A percentile compares a stretch with the other conserved stretches of the same genome.
phyloP scores from a whole-genome alignment of 64 coral and sea anemone species.

The Anthopleura sola region DNA sequence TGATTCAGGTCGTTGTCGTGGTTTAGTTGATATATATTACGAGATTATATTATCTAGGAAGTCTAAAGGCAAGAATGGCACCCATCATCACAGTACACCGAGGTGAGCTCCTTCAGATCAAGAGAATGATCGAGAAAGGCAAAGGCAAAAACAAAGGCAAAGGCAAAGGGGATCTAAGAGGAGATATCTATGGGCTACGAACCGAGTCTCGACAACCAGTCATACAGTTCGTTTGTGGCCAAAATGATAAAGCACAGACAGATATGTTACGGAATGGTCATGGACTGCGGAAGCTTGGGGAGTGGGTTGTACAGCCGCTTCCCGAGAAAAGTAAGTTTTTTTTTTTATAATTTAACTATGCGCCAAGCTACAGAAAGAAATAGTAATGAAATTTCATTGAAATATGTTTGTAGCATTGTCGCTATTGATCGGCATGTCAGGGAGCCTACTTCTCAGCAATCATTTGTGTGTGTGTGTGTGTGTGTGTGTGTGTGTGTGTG shows the following conservation, averaged over 20 bases:
- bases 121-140: background rate
- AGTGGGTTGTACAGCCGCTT: background rate
- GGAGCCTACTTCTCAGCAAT: too few species aligned
- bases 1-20: background rate
- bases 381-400: background rate
- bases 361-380: background rate
- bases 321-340: background rate
- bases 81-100: constrained; percentile 16
- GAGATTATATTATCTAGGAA: background rate
- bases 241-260: background rate
- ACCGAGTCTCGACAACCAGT: constrained; percentile 5
- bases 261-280: background rate
- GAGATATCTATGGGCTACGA: background rate
- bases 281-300: background rate
- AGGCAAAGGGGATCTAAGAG: background rate
- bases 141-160: too few species aligned
- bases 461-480: too few species aligned
- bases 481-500: too few species aligned
- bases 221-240: background rate
- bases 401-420: too few species aligned
- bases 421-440: too few species aligned
- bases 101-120: constrained; percentile 9
- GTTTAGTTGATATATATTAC: background rate
- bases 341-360: too few species aligned
- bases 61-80: background rate